These are phyloP conservation scores for Dallia pectoralis DNA, from an alignment of 2,797 vertebrate species.

Conservation along the genomic window DNA sequence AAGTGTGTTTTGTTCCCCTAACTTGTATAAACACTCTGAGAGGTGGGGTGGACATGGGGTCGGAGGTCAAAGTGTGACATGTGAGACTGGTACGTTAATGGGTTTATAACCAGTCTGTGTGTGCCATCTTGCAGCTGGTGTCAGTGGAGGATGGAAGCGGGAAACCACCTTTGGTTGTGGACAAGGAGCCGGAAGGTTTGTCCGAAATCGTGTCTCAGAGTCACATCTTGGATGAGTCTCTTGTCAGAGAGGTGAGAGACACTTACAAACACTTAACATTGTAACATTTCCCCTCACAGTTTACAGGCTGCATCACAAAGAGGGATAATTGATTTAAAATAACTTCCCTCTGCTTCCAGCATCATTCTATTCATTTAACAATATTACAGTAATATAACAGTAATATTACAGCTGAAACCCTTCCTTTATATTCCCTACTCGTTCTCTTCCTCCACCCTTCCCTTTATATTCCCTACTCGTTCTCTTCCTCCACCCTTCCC, in stretches of 20 bases:
- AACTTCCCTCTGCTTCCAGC: background rate
- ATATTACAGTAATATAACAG: too few relatives aligned
- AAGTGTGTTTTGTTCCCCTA: background rate
- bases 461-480: too few relatives aligned
- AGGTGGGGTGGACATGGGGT: background rate
- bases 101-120: background rate
- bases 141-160: conserved; percentile 71
- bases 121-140: conserved; percentile 68
- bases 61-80: background rate
- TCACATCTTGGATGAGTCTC: conserved; percentile 68
- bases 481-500: too few relatives aligned
- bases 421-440: too few relatives aligned
- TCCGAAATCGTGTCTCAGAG: conserved; percentile 67
- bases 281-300: too few relatives aligned
- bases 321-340: background rate
- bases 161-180: conserved; percentile 44
- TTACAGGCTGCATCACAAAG: background rate
- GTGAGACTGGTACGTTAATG: background rate
- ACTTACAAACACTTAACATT: background rate
- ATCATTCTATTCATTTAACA: background rate
- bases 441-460: too few relatives aligned
- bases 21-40: background rate
- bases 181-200: conserved; percentile 72
- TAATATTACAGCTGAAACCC: too few relatives aligned
- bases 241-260: conserved; percentile 69